Percentiles rank a stretch among this genome's conserved stretches.
Evolutionary conservation across 2,113 vertebrate species (phyloP).

Genomic region (Myxocyprinus asiaticus): DNA sequence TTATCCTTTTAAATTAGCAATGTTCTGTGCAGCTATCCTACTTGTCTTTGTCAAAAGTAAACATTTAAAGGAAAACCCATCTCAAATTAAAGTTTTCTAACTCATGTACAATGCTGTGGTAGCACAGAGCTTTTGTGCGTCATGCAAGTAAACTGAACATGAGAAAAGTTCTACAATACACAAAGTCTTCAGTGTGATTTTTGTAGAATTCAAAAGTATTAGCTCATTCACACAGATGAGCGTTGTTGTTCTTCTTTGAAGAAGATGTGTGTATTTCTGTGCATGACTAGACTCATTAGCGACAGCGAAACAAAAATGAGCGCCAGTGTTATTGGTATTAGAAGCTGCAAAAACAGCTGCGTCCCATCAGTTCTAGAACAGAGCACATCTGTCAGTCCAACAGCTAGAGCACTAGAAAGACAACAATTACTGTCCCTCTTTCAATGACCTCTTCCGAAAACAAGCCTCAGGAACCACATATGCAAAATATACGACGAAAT

Average conservation of each 20-base stretch:
- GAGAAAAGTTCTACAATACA: too few species aligned
- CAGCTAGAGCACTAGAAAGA: slow-evolving; percentile 59
- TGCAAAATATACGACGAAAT: too few species aligned
- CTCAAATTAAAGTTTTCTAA: too few species aligned
- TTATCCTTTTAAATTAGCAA: too few species aligned
- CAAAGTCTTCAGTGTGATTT: too few species aligned
- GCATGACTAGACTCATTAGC: slow-evolving; percentile 48
- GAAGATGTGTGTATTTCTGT: slow-evolving; percentile 20
- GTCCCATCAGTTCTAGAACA: slow-evolving; percentile 62
- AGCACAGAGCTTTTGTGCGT: too few species aligned
- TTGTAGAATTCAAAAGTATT: not conserved
- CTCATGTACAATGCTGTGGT: too few species aligned
- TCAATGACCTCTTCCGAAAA: not conserved
- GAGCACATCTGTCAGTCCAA: slow-evolving; percentile 69
- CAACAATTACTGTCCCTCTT: slow-evolving; percentile 41
- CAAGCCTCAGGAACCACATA: too few species aligned
- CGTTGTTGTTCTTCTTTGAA: not conserved
- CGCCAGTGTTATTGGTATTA: not conserved
- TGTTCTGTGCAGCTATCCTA: too few species aligned
- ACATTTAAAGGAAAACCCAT: too few species aligned
- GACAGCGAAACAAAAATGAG: not conserved
- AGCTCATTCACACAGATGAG: not conserved
- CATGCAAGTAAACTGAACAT: too few species aligned
- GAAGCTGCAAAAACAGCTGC: slow-evolving; percentile 63
- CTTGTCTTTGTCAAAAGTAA: too few species aligned